phyloP scores from a whole-genome alignment of 2,797 vertebrate species.

The Hybognathus amarus region DNA sequence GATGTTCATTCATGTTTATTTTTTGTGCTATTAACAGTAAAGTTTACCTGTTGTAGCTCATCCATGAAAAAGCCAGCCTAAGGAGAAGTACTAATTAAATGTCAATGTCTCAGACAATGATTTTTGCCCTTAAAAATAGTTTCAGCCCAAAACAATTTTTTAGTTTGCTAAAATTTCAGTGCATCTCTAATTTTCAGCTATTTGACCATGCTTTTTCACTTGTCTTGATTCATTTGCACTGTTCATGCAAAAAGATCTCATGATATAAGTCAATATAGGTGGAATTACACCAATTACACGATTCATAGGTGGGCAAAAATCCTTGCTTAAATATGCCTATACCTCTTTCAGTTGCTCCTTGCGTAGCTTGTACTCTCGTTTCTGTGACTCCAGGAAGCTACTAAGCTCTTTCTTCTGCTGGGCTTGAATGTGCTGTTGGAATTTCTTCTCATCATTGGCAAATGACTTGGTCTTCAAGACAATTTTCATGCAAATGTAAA shows the following conservation, averaged over 20 bases:
- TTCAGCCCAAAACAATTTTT: background rate
- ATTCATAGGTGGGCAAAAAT: background rate
- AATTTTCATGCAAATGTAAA: background rate
- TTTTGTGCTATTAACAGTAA: background rate
- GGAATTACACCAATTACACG: background rate
- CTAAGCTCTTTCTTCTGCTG: conserved; percentile 98
- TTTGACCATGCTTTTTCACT: background rate
- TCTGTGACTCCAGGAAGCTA: conserved; percentile 97
- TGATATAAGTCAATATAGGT: background rate
- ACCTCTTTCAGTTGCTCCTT: conserved; percentile 99
- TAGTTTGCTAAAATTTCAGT: background rate
- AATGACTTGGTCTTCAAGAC: conserved; percentile 88
- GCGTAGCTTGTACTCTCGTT: conserved; percentile 96
- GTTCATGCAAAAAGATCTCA: background rate
- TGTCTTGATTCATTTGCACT: no score
- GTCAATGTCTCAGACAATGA: background rate
- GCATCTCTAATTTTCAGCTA: background rate
- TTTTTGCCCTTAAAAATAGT: background rate
- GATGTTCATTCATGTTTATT: background rate
- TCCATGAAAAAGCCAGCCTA: background rate
- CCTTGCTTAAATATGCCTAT: conserved; percentile 20
- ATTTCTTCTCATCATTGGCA: conserved; percentile 97
- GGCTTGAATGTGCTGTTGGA: conserved; percentile 97
- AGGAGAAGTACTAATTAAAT: background rate
- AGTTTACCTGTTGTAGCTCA: background rate